Conservation (phyloP, 1,140 invertebrate genomes). For the Rhagoletis pomonella region DNA sequence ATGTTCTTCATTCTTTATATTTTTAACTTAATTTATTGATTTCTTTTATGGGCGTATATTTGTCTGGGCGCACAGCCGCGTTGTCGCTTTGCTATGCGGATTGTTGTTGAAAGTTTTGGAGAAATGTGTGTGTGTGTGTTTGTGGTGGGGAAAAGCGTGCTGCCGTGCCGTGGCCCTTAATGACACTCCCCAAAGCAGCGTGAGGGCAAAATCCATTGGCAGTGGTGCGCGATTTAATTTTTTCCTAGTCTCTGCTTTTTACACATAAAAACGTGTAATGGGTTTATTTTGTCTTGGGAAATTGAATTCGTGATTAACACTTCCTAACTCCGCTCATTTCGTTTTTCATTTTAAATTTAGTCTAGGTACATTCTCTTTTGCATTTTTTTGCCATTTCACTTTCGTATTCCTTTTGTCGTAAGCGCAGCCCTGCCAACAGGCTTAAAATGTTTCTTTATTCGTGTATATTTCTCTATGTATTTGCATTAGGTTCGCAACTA, state of each 20-base stretch:
- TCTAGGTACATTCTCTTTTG: background rate
- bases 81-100: background rate
- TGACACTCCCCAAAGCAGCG: background rate
- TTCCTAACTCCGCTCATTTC: background rate
- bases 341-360: background rate
- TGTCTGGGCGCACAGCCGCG: background rate
- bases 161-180: background rate
- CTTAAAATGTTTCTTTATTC: no score
- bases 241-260: no score
- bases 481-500: no score
- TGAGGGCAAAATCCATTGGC: background rate
- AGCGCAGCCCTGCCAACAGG: no score
- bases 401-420: no score
- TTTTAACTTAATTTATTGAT: slow-evolving; percentile 33
- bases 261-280: no score
- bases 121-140: background rate
- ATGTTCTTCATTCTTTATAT: slow-evolving; percentile 17
- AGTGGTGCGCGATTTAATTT: no score
- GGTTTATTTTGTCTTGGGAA: background rate
- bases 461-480: no score
- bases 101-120: background rate
- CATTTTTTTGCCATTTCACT: background rate
- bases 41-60: slow-evolving; percentile 17
- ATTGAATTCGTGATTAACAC: background rate
- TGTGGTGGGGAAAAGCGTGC: no score